Evolutionary conservation across 1,140 invertebrate species (phyloP).

Genomic region (Ridgeia piscesae): DNA sequence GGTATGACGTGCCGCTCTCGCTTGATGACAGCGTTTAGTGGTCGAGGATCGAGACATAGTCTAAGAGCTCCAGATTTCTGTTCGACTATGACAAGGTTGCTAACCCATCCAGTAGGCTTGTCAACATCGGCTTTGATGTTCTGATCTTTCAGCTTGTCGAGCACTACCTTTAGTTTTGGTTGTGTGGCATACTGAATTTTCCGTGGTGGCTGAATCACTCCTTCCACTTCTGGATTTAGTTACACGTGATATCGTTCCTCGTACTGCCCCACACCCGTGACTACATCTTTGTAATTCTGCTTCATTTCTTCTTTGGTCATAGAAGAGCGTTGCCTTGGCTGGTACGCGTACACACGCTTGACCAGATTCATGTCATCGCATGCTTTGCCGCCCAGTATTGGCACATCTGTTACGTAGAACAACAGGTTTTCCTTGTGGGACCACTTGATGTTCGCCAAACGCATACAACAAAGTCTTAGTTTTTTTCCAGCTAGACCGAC

Average conservation of each 20-base stretch:
- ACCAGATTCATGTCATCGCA: constrained; percentile 2
- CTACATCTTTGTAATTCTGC: constrained; percentile 3
- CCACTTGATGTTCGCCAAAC: neutral
- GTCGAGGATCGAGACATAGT: too few relatives aligned
- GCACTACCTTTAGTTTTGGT: neutral
- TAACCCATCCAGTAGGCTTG: too few relatives aligned
- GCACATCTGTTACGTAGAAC: constrained; percentile 6
- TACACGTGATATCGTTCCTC: constrained; percentile 20
- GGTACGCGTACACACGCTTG: neutral
- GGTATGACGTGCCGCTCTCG: too few relatives aligned
- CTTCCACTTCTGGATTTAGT: constrained; percentile 20
- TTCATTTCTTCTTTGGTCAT: neutral
- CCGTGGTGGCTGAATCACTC: constrained; percentile 23
- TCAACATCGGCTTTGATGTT: too few relatives aligned
- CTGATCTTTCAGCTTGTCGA: neutral
- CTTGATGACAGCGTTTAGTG: too few relatives aligned
- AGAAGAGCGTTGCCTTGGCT: neutral
- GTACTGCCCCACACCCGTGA: constrained; percentile 22
- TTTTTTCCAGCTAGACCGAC: neutral
- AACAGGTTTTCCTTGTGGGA: neutral
- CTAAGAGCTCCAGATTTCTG: too few relatives aligned
- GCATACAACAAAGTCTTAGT: constrained; percentile 15
- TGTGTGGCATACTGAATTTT: constrained; percentile 27
- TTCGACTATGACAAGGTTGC: too few relatives aligned
- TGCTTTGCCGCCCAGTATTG: constrained; percentile 11